A percentile compares a stretch with the other conserved stretches of the same genome.
Evolutionary conservation across 2,113 vertebrate species (phyloP).

Genomic region (Phodopus roborovskii): DNA sequence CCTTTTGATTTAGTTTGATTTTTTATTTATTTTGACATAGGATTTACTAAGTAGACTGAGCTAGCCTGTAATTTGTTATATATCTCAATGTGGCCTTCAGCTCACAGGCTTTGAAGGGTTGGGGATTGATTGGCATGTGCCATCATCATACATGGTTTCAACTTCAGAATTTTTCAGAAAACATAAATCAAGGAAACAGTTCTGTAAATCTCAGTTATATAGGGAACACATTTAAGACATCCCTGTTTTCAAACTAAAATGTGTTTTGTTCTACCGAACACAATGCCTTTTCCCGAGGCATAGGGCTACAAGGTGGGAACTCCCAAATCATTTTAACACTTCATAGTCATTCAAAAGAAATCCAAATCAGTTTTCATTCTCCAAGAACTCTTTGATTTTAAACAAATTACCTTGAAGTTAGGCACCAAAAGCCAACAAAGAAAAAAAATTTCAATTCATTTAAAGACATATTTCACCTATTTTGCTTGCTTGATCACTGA

Average conservation of each 20-base stretch:
- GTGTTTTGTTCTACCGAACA: background rate
- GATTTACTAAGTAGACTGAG: background rate
- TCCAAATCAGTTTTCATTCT: background rate
- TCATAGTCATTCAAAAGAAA: background rate
- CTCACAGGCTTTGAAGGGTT: background rate
- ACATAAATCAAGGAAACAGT: background rate
- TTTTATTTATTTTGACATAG: background rate
- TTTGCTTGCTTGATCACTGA: background rate
- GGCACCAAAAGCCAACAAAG: background rate
- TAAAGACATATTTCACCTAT: background rate
- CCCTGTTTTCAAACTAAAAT: constrained; percentile 12
- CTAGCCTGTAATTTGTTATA: background rate
- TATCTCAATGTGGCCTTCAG: background rate
- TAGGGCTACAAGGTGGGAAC: background rate
- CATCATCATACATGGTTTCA: background rate
- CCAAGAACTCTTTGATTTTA: constrained; percentile 10
- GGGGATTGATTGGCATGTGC: no score
- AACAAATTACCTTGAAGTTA: background rate
- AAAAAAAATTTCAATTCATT: constrained; percentile 24
- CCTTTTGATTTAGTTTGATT: background rate
- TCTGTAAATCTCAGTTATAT: background rate
- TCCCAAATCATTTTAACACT: background rate
- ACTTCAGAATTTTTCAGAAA: constrained; percentile 25
- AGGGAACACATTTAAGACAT: constrained; percentile 8
- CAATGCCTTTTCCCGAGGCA: background rate